phyloP scores from a whole-genome alignment of 30 jellyfish, hydroid and myxozoan genomes.

The Pseudorhiza aurosa region DNA sequence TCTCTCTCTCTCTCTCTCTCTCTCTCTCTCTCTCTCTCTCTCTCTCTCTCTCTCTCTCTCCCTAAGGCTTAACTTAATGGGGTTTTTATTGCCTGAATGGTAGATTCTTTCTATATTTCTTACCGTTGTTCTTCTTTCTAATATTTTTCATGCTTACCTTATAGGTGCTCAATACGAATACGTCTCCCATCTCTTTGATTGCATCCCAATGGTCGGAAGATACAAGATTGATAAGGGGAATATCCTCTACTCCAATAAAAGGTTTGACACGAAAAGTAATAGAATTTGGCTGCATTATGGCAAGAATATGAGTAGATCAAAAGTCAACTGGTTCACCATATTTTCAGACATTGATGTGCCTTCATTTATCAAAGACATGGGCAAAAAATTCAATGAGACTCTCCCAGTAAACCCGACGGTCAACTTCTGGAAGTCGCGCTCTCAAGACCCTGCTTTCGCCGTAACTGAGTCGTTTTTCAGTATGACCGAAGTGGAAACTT shows the following conservation, averaged over 20 bases:
- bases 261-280: conserved; percentile 8
- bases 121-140: too few species aligned
- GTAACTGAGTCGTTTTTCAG: conserved; percentile 63
- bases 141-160: too few species aligned
- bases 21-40: too few species aligned
- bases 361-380: conserved; percentile 12
- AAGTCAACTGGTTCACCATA: conserved; percentile 53
- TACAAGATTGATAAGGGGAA: conserved; percentile 19
- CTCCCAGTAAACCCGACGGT: conserved; percentile 33
- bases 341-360: conserved; percentile 33
- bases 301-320: conserved; percentile 30
- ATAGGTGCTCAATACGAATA: conserved; percentile 41
- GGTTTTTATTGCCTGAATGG: too few species aligned
- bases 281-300: conserved; percentile 48
- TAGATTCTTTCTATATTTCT: too few species aligned
- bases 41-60: too few species aligned
- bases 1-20: too few species aligned
- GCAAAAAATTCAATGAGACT: conserved; percentile 25
- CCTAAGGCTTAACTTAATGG: too few species aligned
- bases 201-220: conserved; percentile 70
- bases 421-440: conserved; percentile 56
- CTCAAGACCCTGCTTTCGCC: conserved; percentile 32
- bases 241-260: conserved; percentile 28
- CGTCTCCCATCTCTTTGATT: conserved; percentile 56
- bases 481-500: conserved; percentile 41